Percentiles rank a stretch among this genome's conserved stretches.
Evolutionary conservation across 1,140 invertebrate species (phyloP).

Genomic region (Anthonomus grandis): DNA sequence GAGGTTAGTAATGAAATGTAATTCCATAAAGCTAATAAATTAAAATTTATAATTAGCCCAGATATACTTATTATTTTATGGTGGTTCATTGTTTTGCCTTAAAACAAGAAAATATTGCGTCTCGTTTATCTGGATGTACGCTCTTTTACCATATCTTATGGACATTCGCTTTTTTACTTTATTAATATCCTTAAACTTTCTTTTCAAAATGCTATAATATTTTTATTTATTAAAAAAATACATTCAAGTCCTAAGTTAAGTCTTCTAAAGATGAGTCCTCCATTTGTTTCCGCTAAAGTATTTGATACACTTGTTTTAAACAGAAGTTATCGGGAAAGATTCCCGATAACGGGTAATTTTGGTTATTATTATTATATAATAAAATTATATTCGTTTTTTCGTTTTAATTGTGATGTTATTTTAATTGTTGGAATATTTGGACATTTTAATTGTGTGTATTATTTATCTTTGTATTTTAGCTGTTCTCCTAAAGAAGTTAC

Average conservation of each 20-base stretch:
- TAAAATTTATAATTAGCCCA: conserved; percentile 12
- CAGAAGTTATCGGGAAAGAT: neutral
- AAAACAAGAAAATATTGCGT: neutral
- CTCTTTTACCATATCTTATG: neutral
- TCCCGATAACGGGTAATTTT: too few species aligned
- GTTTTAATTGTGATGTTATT: too few species aligned
- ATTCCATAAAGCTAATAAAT: conserved; percentile 5
- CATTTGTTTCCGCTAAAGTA: neutral
- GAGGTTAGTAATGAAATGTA: neutral
- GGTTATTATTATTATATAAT: too few species aligned
- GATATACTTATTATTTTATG: neutral
- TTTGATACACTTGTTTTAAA: neutral
- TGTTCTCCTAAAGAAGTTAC: too few species aligned
- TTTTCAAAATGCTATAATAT: neutral
- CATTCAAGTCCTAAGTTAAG: neutral
- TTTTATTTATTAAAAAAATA: neutral
- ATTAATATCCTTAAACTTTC: neutral
- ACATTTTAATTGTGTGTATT: too few species aligned
- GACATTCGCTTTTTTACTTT: neutral
- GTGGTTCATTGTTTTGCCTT: neutral
- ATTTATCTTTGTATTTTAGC: too few species aligned
- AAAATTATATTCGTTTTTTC: too few species aligned
- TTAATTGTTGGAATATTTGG: too few species aligned
- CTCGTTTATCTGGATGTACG: neutral
- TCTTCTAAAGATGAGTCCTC: neutral